These are phyloP conservation scores for Zaprionus obscuricornis DNA, from an alignment of 2,888 invertebrate genomes.

Conservation along the genomic window DNA sequence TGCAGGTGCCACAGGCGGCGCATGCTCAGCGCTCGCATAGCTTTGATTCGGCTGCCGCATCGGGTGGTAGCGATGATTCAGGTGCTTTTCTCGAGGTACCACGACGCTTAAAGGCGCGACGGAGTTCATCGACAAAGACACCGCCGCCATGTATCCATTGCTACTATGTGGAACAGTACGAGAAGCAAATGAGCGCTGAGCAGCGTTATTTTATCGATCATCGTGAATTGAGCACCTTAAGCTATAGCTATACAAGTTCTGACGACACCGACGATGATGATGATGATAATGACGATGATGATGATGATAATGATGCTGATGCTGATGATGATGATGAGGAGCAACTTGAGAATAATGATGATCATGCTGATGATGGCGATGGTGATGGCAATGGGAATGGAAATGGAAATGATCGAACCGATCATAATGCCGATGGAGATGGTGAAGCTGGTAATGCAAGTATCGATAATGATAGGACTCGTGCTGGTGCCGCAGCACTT, in stretches of 20 bases:
- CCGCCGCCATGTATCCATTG: constrained; percentile 90
- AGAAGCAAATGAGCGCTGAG: constrained; percentile 84
- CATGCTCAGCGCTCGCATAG: constrained; percentile 89
- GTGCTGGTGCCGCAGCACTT: too few species aligned
- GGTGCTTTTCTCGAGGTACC: constrained; percentile 86
- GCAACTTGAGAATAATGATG: too few species aligned
- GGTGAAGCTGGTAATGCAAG: too few species aligned
- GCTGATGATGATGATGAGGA: constrained; percentile 77
- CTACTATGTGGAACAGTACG: constrained; percentile 90
- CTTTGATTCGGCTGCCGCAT: constrained; percentile 89
- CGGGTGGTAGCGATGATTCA: constrained; percentile 87
- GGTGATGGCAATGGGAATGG: too few species aligned
- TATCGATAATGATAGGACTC: too few species aligned
- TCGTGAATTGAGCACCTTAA: constrained; percentile 82
- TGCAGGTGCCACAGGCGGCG: constrained; percentile 87
- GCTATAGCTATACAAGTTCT: constrained; percentile 85
- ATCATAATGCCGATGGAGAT: constrained; percentile 74
- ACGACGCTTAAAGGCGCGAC: constrained; percentile 87
- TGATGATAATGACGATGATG: constrained; percentile 80
- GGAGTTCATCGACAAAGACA: constrained; percentile 87
- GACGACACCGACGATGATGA: constrained; percentile 84
- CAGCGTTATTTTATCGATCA: constrained; percentile 81
- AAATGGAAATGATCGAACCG: too few species aligned
- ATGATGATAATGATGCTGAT: constrained; percentile 71
- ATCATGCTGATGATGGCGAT: too few species aligned